phyloP scores from a whole-genome alignment of 2,888 invertebrate genomes.

The Enchytraeus crypticus region DNA sequence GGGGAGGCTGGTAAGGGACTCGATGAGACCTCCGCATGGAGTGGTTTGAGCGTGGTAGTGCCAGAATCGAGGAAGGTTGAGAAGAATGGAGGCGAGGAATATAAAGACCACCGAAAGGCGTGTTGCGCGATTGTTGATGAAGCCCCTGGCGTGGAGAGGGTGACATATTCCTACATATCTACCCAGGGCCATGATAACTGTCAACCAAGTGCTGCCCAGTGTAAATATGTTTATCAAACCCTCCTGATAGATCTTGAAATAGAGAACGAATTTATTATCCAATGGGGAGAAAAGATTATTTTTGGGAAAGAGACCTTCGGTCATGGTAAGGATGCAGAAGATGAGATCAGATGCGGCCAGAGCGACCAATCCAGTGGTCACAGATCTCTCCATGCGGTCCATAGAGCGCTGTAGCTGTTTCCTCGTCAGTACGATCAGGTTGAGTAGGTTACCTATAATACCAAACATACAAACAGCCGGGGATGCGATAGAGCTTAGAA shows the following conservation, averaged over 20 bases:
- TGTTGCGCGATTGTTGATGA: conserved; percentile 56
- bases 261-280: conserved; percentile 31
- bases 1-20: too few species aligned
- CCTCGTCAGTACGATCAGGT: conserved; percentile 67
- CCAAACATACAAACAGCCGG: conserved; percentile 65
- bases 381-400: conserved; percentile 68
- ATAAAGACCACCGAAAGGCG: conserved; percentile 59
- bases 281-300: conserved; percentile 56
- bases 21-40: conserved; percentile 9
- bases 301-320: conserved; percentile 46
- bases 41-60: conserved; percentile 24
- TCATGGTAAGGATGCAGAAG: conserved; percentile 53
- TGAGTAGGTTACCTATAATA: conserved; percentile 68
- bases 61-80: conserved; percentile 57
- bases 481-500: too few species aligned
- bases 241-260: conserved; percentile 37
- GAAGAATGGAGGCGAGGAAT: conserved; percentile 59
- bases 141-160: conserved; percentile 60
- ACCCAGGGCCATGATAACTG: conserved; percentile 64
- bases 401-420: conserved; percentile 39
- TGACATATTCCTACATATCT: conserved; percentile 67
- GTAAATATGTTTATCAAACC: conserved; percentile 42
- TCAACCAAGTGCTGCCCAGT: conserved; percentile 69
- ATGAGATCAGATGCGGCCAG: conserved; percentile 69
- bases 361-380: conserved; percentile 65